These are phyloP conservation scores for Linnaemya tessellans DNA, from an alignment of 2,888 invertebrate genomes.

Conservation along the genomic window DNA sequence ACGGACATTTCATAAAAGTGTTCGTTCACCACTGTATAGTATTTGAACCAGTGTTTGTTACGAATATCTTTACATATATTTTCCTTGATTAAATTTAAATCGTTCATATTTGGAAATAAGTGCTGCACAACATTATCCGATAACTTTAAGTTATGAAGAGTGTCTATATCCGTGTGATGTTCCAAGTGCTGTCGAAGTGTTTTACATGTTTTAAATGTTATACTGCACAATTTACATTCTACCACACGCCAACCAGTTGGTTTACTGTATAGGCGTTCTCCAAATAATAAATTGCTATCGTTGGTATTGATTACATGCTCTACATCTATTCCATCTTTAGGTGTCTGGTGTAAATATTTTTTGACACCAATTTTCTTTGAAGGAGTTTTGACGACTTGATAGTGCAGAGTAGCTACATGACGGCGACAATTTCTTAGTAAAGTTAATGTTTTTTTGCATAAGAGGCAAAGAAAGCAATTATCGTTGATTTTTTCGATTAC, in stretches of 20 bases:
- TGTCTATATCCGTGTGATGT: slow-evolving; percentile 72
- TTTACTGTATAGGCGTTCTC: slow-evolving; percentile 76
- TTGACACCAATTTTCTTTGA: not conserved
- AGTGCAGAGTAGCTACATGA: slow-evolving; percentile 77
- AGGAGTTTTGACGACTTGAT: slow-evolving; percentile 11
- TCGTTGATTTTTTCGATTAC: slow-evolving; percentile 34
- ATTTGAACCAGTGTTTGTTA: slow-evolving; percentile 74
- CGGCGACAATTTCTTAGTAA: slow-evolving; percentile 79
- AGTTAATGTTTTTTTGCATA: slow-evolving; percentile 79
- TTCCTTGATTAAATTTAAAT: slow-evolving; percentile 74
- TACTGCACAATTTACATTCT: slow-evolving; percentile 80
- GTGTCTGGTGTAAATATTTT: not conserved
- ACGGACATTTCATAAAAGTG: slow-evolving; percentile 80
- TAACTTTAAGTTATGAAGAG: slow-evolving; percentile 63
- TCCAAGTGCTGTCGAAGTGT: slow-evolving; percentile 78
- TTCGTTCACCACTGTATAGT: slow-evolving; percentile 78
- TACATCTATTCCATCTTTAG: not conserved
- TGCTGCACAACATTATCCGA: slow-evolving; percentile 75
- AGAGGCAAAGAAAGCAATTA: slow-evolving; percentile 76
- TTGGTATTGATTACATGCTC: slow-evolving; percentile 72
- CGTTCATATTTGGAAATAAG: slow-evolving; percentile 63
- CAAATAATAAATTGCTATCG: slow-evolving; percentile 75
- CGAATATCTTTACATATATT: slow-evolving; percentile 75
- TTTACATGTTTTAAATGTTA: slow-evolving; percentile 74
- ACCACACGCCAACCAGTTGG: slow-evolving; percentile 75